phyloP scores from a whole-genome alignment of 2,888 invertebrate species.

The Thecophora atra region DNA sequence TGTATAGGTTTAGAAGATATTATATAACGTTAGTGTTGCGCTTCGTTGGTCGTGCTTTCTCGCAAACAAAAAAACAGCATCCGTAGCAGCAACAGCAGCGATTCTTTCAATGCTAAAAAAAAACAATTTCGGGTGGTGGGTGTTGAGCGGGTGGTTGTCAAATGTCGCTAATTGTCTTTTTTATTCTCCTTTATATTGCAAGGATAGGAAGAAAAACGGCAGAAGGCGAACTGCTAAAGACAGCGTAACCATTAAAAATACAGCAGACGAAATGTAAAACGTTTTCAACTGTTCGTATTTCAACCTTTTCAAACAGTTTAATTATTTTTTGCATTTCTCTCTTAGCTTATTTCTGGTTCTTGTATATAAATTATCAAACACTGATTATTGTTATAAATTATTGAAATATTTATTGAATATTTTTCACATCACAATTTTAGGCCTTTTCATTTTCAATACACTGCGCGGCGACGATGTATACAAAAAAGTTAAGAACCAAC shows the following conservation, averaged over 20 bases:
- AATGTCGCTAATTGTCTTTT: neutral
- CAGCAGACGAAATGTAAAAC: neutral
- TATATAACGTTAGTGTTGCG: constrained; percentile 13
- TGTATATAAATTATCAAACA: neutral
- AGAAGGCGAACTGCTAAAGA: constrained; percentile 7
- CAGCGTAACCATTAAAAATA: neutral
- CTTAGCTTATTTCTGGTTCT: neutral
- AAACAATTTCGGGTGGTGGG: constrained; percentile 5
- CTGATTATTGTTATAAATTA: neutral
- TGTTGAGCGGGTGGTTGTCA: constrained; percentile 2
- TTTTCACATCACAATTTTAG: constrained; percentile 10
- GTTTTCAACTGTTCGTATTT: neutral
- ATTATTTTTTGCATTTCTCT: neutral
- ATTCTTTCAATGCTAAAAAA: constrained; percentile 1
- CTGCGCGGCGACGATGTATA: neutral
- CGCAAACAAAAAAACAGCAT: neutral
- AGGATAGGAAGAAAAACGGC: neutral
- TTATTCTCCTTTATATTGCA: neutral
- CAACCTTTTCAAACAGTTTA: neutral
- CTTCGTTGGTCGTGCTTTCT: neutral
- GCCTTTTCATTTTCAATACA: too few species aligned
- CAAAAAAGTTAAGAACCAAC: neutral
- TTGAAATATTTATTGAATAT: neutral
- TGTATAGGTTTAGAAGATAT: neutral
- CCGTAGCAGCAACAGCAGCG: neutral